Conservation (phyloP, 1,140 invertebrate species). For the Bicyclus anynana region DNA sequence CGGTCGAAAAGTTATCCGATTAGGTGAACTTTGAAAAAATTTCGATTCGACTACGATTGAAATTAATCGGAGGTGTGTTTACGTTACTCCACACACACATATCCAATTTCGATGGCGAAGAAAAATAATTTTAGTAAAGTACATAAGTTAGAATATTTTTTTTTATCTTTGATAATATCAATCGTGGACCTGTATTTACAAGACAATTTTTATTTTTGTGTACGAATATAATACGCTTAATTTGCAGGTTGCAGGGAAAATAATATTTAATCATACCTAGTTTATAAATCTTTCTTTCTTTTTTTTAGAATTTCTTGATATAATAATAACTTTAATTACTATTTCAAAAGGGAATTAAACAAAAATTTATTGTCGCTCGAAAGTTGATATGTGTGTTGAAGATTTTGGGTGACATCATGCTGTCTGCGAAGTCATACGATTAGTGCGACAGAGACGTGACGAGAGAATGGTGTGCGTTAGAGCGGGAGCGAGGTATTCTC, state of each 20-base stretch:
- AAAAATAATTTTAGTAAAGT: background rate
- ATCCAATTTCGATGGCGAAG: background rate
- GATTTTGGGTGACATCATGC: background rate
- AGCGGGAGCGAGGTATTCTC: background rate
- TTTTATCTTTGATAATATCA: too few species aligned
- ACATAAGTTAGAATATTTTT: too few species aligned
- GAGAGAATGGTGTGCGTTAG: conserved; percentile 7
- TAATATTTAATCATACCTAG: too few species aligned
- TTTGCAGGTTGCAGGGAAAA: too few species aligned
- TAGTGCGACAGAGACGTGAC: background rate
- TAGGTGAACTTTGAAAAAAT: background rate
- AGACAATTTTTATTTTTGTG: too few species aligned
- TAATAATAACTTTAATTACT: too few species aligned
- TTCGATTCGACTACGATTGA: background rate
- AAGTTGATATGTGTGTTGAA: background rate
- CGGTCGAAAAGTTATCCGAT: background rate
- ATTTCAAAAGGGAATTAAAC: too few species aligned
- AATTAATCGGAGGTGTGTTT: background rate
- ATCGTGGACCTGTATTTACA: too few species aligned
- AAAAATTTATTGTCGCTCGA: background rate
- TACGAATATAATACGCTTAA: too few species aligned
- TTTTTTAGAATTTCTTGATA: too few species aligned
- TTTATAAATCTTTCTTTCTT: too few species aligned
- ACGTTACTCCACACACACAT: background rate
- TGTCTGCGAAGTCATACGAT: background rate